Evolutionary conservation across 2,888 invertebrate genomes (phyloP).

Genomic region (Pocota personata): DNA sequence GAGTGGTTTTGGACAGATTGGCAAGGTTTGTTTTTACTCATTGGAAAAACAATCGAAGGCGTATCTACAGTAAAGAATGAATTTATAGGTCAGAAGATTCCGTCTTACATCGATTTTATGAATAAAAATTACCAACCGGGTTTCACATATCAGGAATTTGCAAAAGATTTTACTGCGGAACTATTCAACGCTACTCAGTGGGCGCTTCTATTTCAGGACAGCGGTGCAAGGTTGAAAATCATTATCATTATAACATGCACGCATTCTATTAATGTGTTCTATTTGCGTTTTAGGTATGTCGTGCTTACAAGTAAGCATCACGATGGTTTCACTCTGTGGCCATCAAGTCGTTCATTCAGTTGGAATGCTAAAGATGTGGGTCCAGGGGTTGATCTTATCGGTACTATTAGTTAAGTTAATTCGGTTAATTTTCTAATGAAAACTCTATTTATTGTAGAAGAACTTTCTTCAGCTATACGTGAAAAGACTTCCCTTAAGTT

Average conservation of each 20-base stretch:
- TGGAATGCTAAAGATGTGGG: conserved; percentile 93
- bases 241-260: not conserved
- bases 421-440: conserved; percentile 49
- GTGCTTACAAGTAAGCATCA: conserved; percentile 95
- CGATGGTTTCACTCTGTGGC: conserved; percentile 93
- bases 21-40: conserved; percentile 84
- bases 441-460: conserved; percentile 80
- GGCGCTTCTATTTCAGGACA: conserved; percentile 91
- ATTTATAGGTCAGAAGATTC: conserved; percentile 80
- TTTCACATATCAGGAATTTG: conserved; percentile 97
- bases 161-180: conserved; percentile 93
- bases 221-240: conserved; percentile 90
- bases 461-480: conserved; percentile 88
- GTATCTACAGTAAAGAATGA: not conserved
- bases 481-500: conserved; percentile 86
- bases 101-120: conserved; percentile 88
- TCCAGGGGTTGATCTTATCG: conserved; percentile 90
- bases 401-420: conserved; percentile 78
- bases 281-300: conserved; percentile 86
- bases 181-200: conserved; percentile 93
- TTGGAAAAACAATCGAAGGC: not conserved
- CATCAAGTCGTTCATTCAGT: conserved; percentile 91
- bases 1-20: conserved; percentile 97
- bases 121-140: conserved; percentile 90
- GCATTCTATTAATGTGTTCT: conserved; percentile 5